Base-by-base conservation (phyloP, 2,888 invertebrate genomes). In the Brachylomia viminalis region DNA sequence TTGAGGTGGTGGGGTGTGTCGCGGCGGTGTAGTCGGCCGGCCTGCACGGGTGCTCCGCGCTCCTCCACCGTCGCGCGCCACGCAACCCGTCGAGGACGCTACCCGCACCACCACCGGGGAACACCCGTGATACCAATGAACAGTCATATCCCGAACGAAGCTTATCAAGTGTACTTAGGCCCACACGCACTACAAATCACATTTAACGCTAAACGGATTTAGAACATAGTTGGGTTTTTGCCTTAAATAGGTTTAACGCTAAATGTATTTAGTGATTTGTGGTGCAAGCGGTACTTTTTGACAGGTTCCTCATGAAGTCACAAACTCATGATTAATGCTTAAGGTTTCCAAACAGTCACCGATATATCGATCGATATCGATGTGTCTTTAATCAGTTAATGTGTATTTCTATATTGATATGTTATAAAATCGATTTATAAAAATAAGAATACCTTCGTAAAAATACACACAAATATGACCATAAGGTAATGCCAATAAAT, bases 1-100 rank as follows among this genome's bases (percentile, higher is more conserved):
- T 99, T 99, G 92, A 99, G 97, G 95, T 99, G 99, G 97, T 99
- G 99, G 68, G 99, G 99, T 38, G 99, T 99, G 97, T 99, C 99
- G 91, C 99, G 98, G 80, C 98, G 97, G 93, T 98, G 98, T 81
- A 99, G 97, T 79, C 98, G 97, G 76, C 92, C 91, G 82, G 92
- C 93, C 84, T 90, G 89, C 77, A 92, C 92, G 42, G 91, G 90
- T 58, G 91, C 90, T 94, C 98, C 91, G 74, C 91, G 91, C 85
- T 93, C 93, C 84, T 90, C 89, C 79, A 94, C 92, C 38, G 91
- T 91, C 59, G 92, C 89, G 94, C 98, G 86, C 92, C 97, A 98
- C 89, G 98, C 98, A 85, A 94, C 95, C 82, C 93, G 95, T 80
- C 93, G 90, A 79, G 87, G 90, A 66, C 86, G 87, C 92, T 93